Base-by-base conservation (phyloP, 1,140 invertebrate species). In the Brachionus plicatilis region DNA sequence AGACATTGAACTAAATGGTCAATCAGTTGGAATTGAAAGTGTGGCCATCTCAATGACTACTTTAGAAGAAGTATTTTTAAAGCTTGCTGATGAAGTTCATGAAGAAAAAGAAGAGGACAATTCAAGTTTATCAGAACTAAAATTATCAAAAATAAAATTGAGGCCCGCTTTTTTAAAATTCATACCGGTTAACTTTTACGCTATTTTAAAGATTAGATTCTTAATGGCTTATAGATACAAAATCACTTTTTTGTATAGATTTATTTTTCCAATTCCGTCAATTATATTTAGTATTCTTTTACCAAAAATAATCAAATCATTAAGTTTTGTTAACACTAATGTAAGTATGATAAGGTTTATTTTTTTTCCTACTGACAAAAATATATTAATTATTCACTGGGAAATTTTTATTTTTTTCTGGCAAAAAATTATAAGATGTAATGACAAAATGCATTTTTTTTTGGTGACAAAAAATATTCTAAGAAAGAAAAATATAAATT, bases 51-150 rank as follows among this genome's bases (percentile, higher is more conserved):
- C 94, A 0, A 91, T 94, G 3, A 94, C 94, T 8, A 95, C 94
- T 0, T 91, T 96, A 87, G 94, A 96, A 87, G 94, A 95, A 90
- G 94, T 96, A 7, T 95, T 95, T 87, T 87, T 95, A 20, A 94
- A 93, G n/a, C 53, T 82, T 24, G 79, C 53, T 27, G 53, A 82
- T n/a, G 78, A 56, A 50, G 47, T 27, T 37, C 45, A 75, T 43
- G 33, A 75, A 27, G 70, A 75, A 20, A 14, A 41, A 43, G 17
- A 41, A 2, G 68, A 70, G 33, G 17, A 14, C 8, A 24, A 29
- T 33, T 33, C 66, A 78, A 50, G 47, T 4, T n/a, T 37, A 9
- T 37, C 41, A 50, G n/a, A 68, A 33, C 5, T 68, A n/a, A n/a
- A 12, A 14, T 29, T 68, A 33, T 37, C 33, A 37, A 37, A 5